Evolutionary conservation across 2,888 invertebrate genomes (phyloP), one percentile per base, ranked within the genome.

Genomic region (Julus scanicus): DNA sequence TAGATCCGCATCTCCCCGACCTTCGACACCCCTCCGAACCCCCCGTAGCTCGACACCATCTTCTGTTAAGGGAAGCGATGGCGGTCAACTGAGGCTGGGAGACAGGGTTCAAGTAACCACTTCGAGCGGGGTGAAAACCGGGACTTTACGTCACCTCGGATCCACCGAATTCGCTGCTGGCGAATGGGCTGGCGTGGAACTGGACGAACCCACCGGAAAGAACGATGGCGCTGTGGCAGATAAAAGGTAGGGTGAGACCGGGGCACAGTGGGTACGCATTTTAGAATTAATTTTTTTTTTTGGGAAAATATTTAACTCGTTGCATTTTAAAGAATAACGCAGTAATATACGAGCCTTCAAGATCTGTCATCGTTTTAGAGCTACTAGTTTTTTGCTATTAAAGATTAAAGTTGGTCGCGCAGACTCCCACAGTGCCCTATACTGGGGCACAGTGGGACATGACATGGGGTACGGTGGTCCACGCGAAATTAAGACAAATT

Each of bases 141-240:
- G 98, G 88, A 95, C 95, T 71, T 94, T 99, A 88, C 94, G 96
- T 90, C 99, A 95, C 92, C 94, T 98, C 90, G 99, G 99, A 44
- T 93, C 94, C 87, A 97, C 98, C 53, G 96, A 97, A 91, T 99
- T 99, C 92, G 98, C 98, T 0, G 92, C 95, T 57, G 99, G 99
- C 57, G 95, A 97, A 90, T 99, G 98, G 98, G 98, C 97, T 89
- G 99, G 99, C 40, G 96, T 99, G 37, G 98, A 99, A 92, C 94
- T 99, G 90, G 98, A 98, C 92, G 97, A 98, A 90, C 95, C 97
- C 0, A 93, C 96, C 89, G 99, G 99, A 88, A 99, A 99, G 93
- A 99, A 99, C 92, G 98, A 99, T 92, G 99, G 99, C 89, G 95
- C 97, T 87, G 97, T 99, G 53, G 96, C 95, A 90, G 98, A 97